Conservation (phyloP, 2,888 invertebrate genomes). For the Ochlodes sylvanus region DNA sequence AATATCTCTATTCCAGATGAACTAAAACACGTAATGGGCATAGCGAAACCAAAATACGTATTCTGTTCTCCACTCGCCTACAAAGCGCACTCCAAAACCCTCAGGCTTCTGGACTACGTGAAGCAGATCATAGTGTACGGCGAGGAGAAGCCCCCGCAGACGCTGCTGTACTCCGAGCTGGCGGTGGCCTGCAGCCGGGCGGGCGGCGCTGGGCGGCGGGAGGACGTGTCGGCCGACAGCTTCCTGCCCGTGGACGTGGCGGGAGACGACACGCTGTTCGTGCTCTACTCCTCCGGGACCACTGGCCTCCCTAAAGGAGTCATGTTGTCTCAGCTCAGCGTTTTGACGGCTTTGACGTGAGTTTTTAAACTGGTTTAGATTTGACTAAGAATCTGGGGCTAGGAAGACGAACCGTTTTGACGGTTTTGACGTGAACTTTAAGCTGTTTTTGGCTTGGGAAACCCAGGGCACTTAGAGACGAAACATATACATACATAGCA, state of each 20-base stretch:
- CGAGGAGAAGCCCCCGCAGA: conserved; percentile 46
- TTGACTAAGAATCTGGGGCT: too few relatives aligned
- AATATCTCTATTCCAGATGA: conserved; percentile 55
- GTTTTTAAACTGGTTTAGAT: conserved; percentile 45
- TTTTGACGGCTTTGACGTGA: conserved; percentile 51
- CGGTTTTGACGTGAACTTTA: too few relatives aligned
- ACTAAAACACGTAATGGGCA: conserved; percentile 58
- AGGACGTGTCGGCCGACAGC: conserved; percentile 49
- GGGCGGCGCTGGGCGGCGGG: conserved; percentile 15
- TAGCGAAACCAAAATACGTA: conserved; percentile 65
- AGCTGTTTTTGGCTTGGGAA: too few relatives aligned
- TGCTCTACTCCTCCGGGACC: conserved; percentile 89
- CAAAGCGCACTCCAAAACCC: conserved; percentile 50
- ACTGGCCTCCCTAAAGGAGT: conserved; percentile 89
- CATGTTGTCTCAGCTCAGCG: conserved; percentile 82
- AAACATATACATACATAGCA: too few relatives aligned
- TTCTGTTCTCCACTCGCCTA: conserved; percentile 61
- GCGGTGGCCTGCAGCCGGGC: conserved; percentile 39
- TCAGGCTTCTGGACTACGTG: conserved; percentile 50
- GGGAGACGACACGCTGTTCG: conserved; percentile 64
- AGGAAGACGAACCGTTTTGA: too few relatives aligned
- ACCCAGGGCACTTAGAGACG: too few relatives aligned
- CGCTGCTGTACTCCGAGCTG: conserved; percentile 55
- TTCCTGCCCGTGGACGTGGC: conserved; percentile 54
- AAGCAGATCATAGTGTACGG: conserved; percentile 61